Base-by-base conservation (phyloP, 1,140 invertebrate species). In the Macrocentrus cingulum region DNA sequence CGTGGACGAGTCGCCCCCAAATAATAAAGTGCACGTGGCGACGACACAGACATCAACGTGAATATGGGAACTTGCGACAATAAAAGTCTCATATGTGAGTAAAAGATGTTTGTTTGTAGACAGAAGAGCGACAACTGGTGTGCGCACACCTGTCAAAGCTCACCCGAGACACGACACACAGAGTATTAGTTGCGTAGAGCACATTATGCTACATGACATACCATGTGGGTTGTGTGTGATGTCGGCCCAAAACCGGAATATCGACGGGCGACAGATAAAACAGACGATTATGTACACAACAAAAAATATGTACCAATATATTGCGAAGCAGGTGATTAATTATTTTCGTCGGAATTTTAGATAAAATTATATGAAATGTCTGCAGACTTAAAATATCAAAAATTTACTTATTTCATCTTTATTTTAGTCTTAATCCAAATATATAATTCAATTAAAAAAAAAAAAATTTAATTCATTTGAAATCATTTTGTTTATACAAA, bases 171-270 rank as follows among this genome's bases (percentile, higher is more conserved):
- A 29, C 25, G 9, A n/a, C n/a, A n/a, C n/a, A n/a, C n/a, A n/a
- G n/a, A n/a, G n/a, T n/a, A n/a, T n/a, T n/a, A n/a, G n/a, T n/a
- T n/a, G n/a, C n/a, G n/a, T n/a, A n/a, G n/a, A n/a, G n/a, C n/a
- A n/a, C n/a, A n/a, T n/a, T 29, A 29, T 9, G 25, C 25, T 9
- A 29, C 25, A 29, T 29, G 25, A 9, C 48, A 56, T 23, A 16
- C 25, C 48, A 56, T 56, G 53, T 46, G 53, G 42, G 53, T 34
- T 56, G 42, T 56, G 34, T 46, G 25, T 56, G 45, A 56, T 56
- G 25, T 32, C 36, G 53, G n/a, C 25, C 42, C 19, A 23, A 48
- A 48, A 48, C 45, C 45, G 45, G 45, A 48, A 48, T 48, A 23
- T 20, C 45, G 20, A 48, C 19, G 11, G 23, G 20, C 9, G 9